phyloP scores from a whole-genome alignment of 2,797 vertebrate genomes.

The Eospalax fontanierii region DNA sequence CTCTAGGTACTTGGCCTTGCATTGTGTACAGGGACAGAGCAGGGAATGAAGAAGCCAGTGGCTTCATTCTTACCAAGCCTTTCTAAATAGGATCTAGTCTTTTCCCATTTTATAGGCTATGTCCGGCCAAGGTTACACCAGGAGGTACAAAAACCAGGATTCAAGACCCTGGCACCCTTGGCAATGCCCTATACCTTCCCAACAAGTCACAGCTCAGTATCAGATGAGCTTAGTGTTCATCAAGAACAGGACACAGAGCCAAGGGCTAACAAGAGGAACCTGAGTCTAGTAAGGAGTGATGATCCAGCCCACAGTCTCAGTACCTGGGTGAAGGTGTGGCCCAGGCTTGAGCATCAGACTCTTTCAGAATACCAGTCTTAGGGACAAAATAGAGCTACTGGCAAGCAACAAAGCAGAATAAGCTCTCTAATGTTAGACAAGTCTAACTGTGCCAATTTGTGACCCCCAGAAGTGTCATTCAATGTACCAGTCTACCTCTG shows the following conservation, averaged over 20 bases:
- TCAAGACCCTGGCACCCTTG: neutral
- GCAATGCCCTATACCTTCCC: neutral
- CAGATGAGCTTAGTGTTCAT: neutral
- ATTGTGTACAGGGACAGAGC: neutral
- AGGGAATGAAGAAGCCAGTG: neutral
- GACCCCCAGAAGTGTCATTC: neutral
- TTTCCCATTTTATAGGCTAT: neutral
- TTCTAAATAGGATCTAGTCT: neutral
- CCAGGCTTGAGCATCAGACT: neutral
- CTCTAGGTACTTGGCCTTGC: neutral
- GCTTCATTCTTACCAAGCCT: neutral
- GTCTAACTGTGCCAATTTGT: neutral
- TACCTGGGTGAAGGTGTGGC: neutral
- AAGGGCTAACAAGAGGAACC: neutral
- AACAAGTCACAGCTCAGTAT: neutral
- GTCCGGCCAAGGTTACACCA: neutral
- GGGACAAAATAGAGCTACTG: neutral
- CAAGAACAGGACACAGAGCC: neutral
- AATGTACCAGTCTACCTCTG: too few relatives aligned
- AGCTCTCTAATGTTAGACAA: neutral
- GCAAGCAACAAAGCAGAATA: neutral
- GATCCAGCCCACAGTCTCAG: neutral
- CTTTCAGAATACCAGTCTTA: neutral
- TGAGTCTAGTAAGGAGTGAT: neutral
- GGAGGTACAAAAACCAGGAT: neutral